Conservation (phyloP, 2,797 vertebrate species). For the Pipistrellus pipistrellus region DNA sequence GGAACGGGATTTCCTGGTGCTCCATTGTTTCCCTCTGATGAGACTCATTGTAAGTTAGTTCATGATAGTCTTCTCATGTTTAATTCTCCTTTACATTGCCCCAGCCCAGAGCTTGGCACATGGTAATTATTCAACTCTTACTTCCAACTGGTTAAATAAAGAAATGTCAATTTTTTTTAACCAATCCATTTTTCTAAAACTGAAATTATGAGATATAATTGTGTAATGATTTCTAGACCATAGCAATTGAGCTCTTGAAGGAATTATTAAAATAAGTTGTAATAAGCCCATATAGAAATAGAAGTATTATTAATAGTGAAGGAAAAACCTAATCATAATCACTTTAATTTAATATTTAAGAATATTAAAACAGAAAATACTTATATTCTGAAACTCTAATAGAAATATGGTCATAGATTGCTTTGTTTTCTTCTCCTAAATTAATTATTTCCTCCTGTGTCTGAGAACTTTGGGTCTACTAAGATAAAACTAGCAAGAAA, state of each 20-base stretch:
- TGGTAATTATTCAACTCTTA: neutral
- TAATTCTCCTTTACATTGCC: constrained; percentile 5
- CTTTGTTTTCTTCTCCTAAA: neutral
- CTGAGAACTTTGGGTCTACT: neutral
- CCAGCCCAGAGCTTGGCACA: neutral
- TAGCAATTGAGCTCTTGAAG: neutral
- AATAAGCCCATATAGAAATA: neutral
- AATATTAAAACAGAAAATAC: constrained; percentile 31
- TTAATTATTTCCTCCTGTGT: neutral
- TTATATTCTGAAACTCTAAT: constrained; percentile 5
- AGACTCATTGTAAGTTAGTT: neutral
- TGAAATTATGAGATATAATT: neutral
- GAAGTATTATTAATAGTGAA: constrained; percentile 7
- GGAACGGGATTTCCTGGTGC: constrained; percentile 43
- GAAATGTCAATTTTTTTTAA: neutral
- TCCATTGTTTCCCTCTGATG: constrained; percentile 22
- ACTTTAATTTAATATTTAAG: constrained; percentile 39
- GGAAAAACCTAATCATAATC: neutral
- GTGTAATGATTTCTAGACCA: constrained; percentile 21
- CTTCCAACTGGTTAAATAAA: neutral
- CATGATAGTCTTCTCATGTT: neutral
- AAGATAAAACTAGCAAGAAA: constrained; percentile 16
- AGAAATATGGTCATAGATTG: neutral
- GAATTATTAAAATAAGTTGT: constrained; percentile 1
- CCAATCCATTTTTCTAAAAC: constrained; percentile 36